These are phyloP conservation scores for Acleris emargana DNA, from an alignment of 2,888 invertebrate genomes.

Conservation along the genomic window DNA sequence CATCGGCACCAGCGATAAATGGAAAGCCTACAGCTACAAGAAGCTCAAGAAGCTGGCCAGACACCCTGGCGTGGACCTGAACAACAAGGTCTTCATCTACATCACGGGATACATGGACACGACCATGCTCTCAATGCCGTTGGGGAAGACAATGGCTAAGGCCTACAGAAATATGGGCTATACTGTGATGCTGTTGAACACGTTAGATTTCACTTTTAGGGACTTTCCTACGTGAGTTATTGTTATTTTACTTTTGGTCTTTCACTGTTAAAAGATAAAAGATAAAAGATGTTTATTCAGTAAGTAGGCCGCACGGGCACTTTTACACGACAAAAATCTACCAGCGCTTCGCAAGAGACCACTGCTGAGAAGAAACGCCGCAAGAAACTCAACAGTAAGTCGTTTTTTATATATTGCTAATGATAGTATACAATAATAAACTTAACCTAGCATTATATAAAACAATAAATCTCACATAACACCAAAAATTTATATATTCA, in stretches of 20 bases:
- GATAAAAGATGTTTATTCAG: too few species aligned
- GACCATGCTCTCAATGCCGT: neutral
- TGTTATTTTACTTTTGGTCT: neutral
- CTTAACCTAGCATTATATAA: too few species aligned
- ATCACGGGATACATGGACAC: constrained; percentile 12
- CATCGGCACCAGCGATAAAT: neutral
- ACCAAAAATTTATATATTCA: too few species aligned
- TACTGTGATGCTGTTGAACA: constrained; percentile 33
- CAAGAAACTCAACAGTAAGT: too few species aligned
- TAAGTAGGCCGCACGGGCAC: too few species aligned
- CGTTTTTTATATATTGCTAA: too few species aligned
- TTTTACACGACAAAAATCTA: too few species aligned
- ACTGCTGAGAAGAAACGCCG: too few species aligned
- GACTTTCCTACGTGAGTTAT: constrained; percentile 6
- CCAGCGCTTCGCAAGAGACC: too few species aligned
- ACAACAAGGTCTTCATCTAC: constrained; percentile 17
- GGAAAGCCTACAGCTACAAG: constrained; percentile 1
- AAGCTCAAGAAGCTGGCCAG: neutral
- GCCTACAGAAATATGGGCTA: constrained; percentile 35
- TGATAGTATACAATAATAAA: too few species aligned
- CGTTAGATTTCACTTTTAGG: constrained; percentile 6
- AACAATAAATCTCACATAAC: too few species aligned
- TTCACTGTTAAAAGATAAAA: too few species aligned
- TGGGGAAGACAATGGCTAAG: constrained; percentile 3
- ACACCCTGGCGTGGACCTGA: neutral